Evolutionary conservation across 1,140 invertebrate species (phyloP), one percentile per base, ranked within the genome.

Genomic region (Heliconius eleuchia): DNA sequence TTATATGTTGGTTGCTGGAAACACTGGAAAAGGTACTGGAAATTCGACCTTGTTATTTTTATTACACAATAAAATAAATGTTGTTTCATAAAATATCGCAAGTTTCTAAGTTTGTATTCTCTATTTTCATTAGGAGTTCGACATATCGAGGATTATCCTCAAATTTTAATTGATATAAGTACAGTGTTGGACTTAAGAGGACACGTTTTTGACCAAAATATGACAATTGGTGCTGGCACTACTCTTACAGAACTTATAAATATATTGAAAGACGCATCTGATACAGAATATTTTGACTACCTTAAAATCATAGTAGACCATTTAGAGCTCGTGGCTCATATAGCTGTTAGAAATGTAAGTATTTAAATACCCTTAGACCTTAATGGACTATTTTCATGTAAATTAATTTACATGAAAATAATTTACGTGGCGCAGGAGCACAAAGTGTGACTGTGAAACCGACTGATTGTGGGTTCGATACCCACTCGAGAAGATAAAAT

Each of bases 101-200:
- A 55, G 16, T 55, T 55, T 55, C 19, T 7, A 55, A 6, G 19
- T 8, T n/a, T 57, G 0, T 57, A 23, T 57, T 19, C 52, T 55
- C n/a, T 52, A 19, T 52, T 23, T 55, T n/a, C 96, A 57, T 95
- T 96, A 95, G 97, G 97, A 50, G 96, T 96, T 3, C 96, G 74
- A 82, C 96, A 76, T 95, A 97, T 77, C 95, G 95, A 83, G 96
- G 95, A 95, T 94, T 96, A 75, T 90, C 93, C 75, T 95, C 96
- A 79, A 71, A 88, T 96, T 73, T 96, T 96, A 79, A 96, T 98
- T 77, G 97, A 98, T 85, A 88, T 98, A 13, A 96, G 96, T 78
- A 95, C 94, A 16, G 94, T 98, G 11, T 52, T 91, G 16, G 96
- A 97, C 79, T 84, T 98, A 6, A 96, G 95, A 85, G 88, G 92